Conservation (phyloP, 2,113 vertebrate species). For the Boleophthalmus pectinirostris region DNA sequence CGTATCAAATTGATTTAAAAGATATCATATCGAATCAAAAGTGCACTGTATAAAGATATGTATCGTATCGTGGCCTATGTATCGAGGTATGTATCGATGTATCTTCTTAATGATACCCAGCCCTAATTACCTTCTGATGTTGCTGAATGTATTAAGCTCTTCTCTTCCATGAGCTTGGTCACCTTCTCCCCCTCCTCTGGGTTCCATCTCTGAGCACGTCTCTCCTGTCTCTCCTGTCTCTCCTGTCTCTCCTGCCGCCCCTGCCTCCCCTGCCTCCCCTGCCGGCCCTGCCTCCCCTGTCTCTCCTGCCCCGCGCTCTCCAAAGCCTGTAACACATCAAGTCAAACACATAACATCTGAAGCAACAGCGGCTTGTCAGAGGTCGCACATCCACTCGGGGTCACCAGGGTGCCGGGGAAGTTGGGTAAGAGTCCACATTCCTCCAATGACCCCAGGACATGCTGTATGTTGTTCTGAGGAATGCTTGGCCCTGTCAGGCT, state of each 20-base stretch:
- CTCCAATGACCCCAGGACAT: constrained; percentile 7
- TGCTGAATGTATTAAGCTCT: constrained; percentile 65
- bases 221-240: constrained; percentile 47
- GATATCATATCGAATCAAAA: no score
- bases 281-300: constrained; percentile 60
- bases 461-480: constrained; percentile 17
- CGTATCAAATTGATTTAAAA: no score
- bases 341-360: constrained; percentile 54
- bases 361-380: constrained; percentile 44
- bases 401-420: constrained; percentile 28
- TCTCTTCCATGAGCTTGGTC: constrained; percentile 63
- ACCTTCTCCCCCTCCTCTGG: constrained; percentile 68
- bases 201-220: constrained; percentile 58
- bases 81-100: no score
- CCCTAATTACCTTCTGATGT: constrained; percentile 67
- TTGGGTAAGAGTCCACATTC: constrained; percentile 38
- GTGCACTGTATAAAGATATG: no score
- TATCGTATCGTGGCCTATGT: no score
- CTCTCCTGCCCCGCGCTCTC: constrained; percentile 28
- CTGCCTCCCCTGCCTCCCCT: constrained; percentile 58
- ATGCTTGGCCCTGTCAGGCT: not conserved
- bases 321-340: constrained; percentile 44
- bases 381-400: constrained; percentile 35
- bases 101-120: no score
- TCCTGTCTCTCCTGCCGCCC: constrained; percentile 55